phyloP scores from a whole-genome alignment of 1,140 invertebrate species.

The Diplogasteroides magnus region DNA sequence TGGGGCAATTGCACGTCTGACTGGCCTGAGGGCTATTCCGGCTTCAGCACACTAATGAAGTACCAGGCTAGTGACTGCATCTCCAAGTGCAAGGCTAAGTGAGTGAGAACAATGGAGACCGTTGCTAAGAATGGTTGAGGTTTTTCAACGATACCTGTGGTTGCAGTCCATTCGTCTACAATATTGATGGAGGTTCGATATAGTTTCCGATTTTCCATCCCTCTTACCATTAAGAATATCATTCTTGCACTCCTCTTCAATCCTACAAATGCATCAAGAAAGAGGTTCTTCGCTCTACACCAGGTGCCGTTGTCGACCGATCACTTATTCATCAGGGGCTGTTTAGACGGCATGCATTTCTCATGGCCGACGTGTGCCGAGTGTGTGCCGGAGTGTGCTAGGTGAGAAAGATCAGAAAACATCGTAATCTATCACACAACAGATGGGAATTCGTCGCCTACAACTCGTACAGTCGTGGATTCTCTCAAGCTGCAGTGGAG shows the following conservation, averaged over 20 bases:
- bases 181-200: conserved; percentile 31
- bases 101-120: neutral
- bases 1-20: conserved; percentile 49
- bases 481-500: neutral
- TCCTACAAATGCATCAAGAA: neutral
- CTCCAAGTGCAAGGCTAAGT: conserved; percentile 40
- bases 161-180: conserved; percentile 50
- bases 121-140: neutral
- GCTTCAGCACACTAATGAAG: conserved; percentile 7
- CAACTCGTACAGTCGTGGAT: neutral
- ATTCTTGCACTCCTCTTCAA: neutral
- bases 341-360: too few species aligned
- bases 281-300: neutral
- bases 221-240: neutral
- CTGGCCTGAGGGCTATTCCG: conserved; percentile 39
- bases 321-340: too few species aligned
- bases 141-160: conserved; percentile 47
- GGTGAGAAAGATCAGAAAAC: neutral
- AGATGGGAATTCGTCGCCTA: neutral
- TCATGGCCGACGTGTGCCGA: neutral
- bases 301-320: too few species aligned
- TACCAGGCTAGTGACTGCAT: conserved; percentile 31
- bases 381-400: neutral
- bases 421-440: neutral
- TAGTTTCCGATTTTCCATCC: too few species aligned